Conservation (phyloP, 2,113 vertebrate species). For the Forbesichthys papilliferus region DNA sequence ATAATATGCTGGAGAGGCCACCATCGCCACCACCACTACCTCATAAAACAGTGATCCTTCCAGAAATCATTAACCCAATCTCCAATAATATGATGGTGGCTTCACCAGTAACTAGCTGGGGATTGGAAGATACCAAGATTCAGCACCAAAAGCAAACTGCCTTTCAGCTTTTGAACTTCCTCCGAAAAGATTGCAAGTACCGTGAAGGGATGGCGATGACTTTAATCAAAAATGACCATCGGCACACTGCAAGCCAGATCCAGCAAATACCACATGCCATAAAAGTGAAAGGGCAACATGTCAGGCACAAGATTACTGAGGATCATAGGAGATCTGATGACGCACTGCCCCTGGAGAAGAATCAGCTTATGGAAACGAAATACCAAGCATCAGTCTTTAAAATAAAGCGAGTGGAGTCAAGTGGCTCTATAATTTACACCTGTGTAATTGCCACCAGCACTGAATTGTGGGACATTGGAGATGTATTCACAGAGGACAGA, state of each 20-base stretch:
- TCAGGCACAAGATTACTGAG: slow-evolving; percentile 5
- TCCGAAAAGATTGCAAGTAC: slow-evolving; percentile 44
- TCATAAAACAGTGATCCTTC: slow-evolving; percentile 21
- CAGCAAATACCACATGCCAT: not conserved
- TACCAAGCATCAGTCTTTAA: slow-evolving; percentile 55
- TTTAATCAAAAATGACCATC: not conserved
- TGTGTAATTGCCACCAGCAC: slow-evolving; percentile 68
- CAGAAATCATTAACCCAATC: slow-evolving; percentile 20
- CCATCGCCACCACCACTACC: slow-evolving; percentile 19
- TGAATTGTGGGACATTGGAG: slow-evolving; percentile 75
- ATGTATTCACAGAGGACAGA: slow-evolving; percentile 48
- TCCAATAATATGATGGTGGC: slow-evolving; percentile 10
- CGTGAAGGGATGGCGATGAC: slow-evolving; percentile 3
- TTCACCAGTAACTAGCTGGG: slow-evolving; percentile 27
- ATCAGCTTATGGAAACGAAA: slow-evolving; percentile 12
- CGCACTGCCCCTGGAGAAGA: slow-evolving; percentile 10
- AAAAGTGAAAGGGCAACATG: slow-evolving; percentile 24
- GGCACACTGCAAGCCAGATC: not conserved
- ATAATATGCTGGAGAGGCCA: slow-evolving; percentile 21
- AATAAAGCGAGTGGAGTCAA: slow-evolving; percentile 44
- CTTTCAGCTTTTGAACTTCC: slow-evolving; percentile 67
- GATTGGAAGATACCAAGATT: slow-evolving; percentile 41
- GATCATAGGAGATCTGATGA: not conserved
- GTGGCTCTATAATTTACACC: slow-evolving; percentile 52
- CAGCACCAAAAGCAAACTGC: slow-evolving; percentile 74